Percentiles rank a stretch among this genome's conserved stretches.
These are phyloP conservation scores for Phylloscopus trochilus DNA, from an alignment of 2,113 vertebrate species.

Conservation along the genomic window DNA sequence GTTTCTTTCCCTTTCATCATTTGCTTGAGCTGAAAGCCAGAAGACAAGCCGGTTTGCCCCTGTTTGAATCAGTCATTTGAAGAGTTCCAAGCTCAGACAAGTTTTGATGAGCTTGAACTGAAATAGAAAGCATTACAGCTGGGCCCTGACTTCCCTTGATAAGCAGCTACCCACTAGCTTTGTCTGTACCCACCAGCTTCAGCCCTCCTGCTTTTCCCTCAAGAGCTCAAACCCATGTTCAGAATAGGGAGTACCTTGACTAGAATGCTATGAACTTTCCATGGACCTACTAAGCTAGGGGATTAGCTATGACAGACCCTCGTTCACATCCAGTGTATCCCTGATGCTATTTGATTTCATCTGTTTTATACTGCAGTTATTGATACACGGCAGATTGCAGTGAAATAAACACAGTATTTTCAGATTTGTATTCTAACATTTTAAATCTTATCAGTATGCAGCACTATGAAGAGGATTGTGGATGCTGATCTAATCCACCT, in stretches of 20 bases:
- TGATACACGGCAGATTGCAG: not conserved
- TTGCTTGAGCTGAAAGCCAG: not conserved
- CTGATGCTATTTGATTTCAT: not conserved
- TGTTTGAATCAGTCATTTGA: not conserved
- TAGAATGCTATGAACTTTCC: not conserved
- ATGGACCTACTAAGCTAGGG: not conserved
- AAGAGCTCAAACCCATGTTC: not conserved
- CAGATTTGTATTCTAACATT: conserved; percentile 6
- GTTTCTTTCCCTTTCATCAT: not conserved
- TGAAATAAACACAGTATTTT: conserved; percentile 27
- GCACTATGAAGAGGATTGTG: not conserved
- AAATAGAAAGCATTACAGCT: not conserved
- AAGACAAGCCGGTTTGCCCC: not conserved
- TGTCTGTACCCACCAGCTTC: not conserved
- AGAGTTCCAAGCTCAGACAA: not conserved
- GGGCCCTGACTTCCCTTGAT: not conserved
- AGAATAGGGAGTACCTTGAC: not conserved
- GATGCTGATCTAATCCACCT: conserved; percentile 21
- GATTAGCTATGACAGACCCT: not conserved
- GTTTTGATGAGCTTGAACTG: not conserved
- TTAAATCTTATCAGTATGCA: conserved; percentile 16
- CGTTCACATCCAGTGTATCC: not conserved
- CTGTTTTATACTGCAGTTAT: not conserved
- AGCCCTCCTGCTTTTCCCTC: not conserved
- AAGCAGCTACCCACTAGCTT: not conserved